Evolutionary conservation across 2,113 vertebrate genomes (phyloP), one percentile per base, ranked within the genome.

Genomic region (Ptilonorhynchus violaceus): DNA sequence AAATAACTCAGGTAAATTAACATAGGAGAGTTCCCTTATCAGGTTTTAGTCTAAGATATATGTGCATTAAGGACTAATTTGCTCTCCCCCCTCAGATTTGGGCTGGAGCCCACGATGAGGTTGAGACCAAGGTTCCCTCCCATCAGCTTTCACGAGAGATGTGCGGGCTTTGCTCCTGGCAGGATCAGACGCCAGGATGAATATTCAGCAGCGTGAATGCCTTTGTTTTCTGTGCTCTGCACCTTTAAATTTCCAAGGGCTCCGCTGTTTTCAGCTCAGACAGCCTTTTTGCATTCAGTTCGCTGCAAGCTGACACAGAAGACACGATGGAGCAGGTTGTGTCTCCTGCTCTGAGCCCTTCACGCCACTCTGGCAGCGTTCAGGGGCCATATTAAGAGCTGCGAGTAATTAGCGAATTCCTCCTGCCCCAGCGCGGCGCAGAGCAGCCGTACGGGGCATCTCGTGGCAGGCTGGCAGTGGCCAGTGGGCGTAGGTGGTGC

Each of bases 1-100:
- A 97, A 97, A 97, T 97, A 97, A 96, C 96, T 87, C 94, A 62
- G 96, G 95, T 96, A 95, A 96, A 97, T 97, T 96, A 97, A 96
- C 96, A 97, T 85, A 93, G 93, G 91, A 93, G 95, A 96, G 96
- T 75, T 92, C 94, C 91, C 95, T 96, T 95, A 95, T 92, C 96
- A 85, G 95, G 95, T 95, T 95, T 95, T 93, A 92, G 92, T 77
- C 91, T 77, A 64, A 96, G 95, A 96, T 92, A 93, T 91, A 97
- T 93, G 96, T 94, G 96, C 96, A 95, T 96, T 96, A 97, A 95
- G 93, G 93, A 95, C 95, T 96, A 95, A 96, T 96, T 95, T 96
- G 86, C 85, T 86, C 93, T 92, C 89, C 93, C 91, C 77, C 85
- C 78, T 82, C 75, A 79, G 78, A 93, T 94, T 93, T 96, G 92